A percentile compares a stretch with the other conserved stretches of the same genome.
phyloP scores from a whole-genome alignment of 1,140 invertebrate genomes.

The Pissodes strobi region DNA sequence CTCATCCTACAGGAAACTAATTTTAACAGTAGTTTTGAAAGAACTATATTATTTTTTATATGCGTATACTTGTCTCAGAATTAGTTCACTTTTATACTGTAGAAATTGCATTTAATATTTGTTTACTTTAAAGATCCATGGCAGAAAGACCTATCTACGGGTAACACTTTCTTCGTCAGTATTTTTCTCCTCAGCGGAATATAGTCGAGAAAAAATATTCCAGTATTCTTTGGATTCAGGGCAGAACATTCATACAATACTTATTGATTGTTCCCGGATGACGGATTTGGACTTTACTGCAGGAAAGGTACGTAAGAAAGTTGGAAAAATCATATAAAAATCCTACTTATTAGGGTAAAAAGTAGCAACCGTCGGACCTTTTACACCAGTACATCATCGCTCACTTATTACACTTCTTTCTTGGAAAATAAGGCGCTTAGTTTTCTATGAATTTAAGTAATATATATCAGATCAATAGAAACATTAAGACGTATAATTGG shows the following conservation, averaged over 20 bases:
- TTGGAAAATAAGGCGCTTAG: no score
- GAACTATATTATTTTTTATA: no score
- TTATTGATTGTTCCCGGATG: constrained; percentile 63
- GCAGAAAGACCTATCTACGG: constrained; percentile 57
- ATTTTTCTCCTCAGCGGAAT: constrained; percentile 67
- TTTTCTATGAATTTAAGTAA: no score
- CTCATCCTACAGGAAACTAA: no score
- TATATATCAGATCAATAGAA: no score
- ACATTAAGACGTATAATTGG: no score
- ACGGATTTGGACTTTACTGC: constrained; percentile 63
- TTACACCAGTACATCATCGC: no score
- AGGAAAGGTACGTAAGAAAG: constrained; percentile 59
- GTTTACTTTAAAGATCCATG: constrained; percentile 52
- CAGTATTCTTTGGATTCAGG: constrained; percentile 54
- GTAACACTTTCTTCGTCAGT: constrained; percentile 64
- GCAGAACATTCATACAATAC: constrained; percentile 48
- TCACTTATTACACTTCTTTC: no score
- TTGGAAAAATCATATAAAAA: background rate
- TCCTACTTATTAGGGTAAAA: no score
- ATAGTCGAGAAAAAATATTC: constrained; percentile 61
- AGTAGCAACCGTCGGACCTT: background rate
- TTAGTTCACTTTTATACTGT: no score
- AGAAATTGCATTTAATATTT: background rate
- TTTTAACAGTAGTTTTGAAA: no score
- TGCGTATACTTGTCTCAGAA: no score